Percentiles rank a stretch among this genome's conserved stretches.
Conservation (phyloP, 2,113 vertebrate species). For the Rhineura floridana region DNA sequence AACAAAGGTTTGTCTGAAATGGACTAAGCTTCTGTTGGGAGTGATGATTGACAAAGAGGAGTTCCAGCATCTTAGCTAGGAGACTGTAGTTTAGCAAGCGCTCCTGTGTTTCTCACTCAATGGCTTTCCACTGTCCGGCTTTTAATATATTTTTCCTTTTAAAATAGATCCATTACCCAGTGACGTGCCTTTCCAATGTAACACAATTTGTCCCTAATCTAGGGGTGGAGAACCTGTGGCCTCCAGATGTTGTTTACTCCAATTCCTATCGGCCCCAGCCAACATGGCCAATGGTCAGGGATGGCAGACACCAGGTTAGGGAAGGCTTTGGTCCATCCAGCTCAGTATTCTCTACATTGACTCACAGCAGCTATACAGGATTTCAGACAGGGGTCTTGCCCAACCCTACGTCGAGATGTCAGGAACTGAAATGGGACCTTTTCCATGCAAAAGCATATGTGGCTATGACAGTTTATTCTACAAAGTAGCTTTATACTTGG, state of each 20-base stretch:
- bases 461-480: not conserved
- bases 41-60: not conserved
- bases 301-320: too few relatives aligned
- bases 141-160: not conserved
- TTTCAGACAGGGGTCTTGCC: not conserved
- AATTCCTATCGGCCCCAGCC: too few relatives aligned
- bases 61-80: not conserved
- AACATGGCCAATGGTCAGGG: too few relatives aligned
- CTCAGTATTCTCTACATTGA: too few relatives aligned
- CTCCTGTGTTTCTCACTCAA: not conserved
- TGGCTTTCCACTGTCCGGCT: too few relatives aligned
- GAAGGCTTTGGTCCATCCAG: too few relatives aligned
- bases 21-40: not conserved
- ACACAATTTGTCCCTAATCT: not conserved
- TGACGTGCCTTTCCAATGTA: not conserved
- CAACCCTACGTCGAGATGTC: not conserved
- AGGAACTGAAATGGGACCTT: not conserved
- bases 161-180: not conserved
- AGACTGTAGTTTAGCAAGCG: not conserved
- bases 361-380: not conserved
- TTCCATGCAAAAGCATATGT: too few relatives aligned
- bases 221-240: too few relatives aligned
- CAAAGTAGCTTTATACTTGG: not conserved
- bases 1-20: not conserved
- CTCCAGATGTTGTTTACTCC: too few relatives aligned